phyloP scores from a whole-genome alignment of 2,888 invertebrate genomes.

The Hemicrepidius hirtus region DNA sequence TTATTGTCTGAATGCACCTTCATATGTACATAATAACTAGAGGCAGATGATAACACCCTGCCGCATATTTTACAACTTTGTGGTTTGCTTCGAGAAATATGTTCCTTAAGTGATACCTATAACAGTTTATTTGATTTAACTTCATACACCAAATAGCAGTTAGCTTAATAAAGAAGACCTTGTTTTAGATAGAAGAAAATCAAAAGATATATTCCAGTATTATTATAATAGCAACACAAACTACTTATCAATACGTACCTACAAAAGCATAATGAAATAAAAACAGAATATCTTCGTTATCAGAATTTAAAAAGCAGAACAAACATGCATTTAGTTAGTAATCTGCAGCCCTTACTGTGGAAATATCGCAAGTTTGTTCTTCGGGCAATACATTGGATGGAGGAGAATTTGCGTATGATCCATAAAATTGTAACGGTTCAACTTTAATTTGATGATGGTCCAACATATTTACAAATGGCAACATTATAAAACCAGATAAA shows the following conservation, averaged over 20 bases:
- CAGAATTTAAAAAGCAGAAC: conserved; percentile 10
- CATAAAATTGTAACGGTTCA: conserved; percentile 12
- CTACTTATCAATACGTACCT: conserved; percentile 11
- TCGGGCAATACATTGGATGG: not conserved
- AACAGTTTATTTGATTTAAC: not conserved
- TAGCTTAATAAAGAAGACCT: not conserved
- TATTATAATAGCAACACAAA: no score
- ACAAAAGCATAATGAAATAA: conserved; percentile 18
- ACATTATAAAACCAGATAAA: conserved; percentile 11
- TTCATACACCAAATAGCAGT: not conserved
- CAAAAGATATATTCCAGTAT: no score
- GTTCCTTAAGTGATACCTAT: conserved; percentile 10
- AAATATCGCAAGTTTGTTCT: conserved; percentile 19
- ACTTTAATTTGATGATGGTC: conserved; percentile 18
- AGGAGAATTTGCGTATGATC: not conserved
- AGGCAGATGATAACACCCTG: conserved; percentile 84
- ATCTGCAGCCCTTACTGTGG: conserved; percentile 24
- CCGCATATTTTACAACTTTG: conserved; percentile 87
- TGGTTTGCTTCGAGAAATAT: conserved; percentile 72
- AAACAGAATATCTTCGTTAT: conserved; percentile 6
- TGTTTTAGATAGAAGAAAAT: no score
- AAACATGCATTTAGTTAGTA: conserved; percentile 31
- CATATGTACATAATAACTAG: conserved; percentile 89
- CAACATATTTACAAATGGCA: conserved; percentile 18
- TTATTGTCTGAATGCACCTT: conserved; percentile 88